phyloP scores from a whole-genome alignment of 2,113 vertebrate genomes.

The Acrocephalus arundinaceus region DNA sequence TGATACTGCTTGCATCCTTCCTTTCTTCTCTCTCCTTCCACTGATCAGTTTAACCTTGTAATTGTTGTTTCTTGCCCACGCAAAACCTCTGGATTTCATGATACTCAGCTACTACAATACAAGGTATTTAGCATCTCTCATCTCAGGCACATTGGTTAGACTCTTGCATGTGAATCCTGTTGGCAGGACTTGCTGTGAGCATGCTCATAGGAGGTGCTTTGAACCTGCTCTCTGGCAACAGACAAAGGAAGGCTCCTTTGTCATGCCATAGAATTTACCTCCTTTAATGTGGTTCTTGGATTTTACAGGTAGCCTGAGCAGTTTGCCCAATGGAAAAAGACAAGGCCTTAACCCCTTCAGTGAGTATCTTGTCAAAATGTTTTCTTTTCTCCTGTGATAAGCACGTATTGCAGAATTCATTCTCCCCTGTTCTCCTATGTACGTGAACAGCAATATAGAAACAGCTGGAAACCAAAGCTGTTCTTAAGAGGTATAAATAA shows the following conservation, averaged over 20 bases:
- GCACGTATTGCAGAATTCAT: not conserved
- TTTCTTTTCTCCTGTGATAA: not conserved
- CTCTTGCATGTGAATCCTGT: not conserved
- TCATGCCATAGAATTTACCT: not conserved
- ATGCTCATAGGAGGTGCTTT: not conserved
- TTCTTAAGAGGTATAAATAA: not conserved
- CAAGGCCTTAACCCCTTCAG: conserved; percentile 90
- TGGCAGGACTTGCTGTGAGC: not conserved
- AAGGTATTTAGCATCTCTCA: not conserved
- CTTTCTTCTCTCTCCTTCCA: not conserved
- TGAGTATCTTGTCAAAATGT: conserved; percentile 78
- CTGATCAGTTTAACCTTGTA: not conserved
- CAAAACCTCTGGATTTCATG: not conserved
- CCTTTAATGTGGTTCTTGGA: conserved; percentile 50
- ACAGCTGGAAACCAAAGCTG: not conserved
- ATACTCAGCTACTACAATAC: not conserved
- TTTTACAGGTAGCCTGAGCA: conserved; percentile 81
- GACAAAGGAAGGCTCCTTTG: not conserved
- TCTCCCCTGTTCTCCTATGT: not conserved
- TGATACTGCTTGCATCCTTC: not conserved
- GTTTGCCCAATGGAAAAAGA: conserved; percentile 84
- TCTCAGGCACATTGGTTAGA: not conserved
- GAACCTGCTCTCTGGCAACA: not conserved
- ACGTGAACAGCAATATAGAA: not conserved
- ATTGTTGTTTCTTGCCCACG: not conserved